Conservation (phyloP, 2,888 invertebrate species). For the Orchesellides sinensis region DNA sequence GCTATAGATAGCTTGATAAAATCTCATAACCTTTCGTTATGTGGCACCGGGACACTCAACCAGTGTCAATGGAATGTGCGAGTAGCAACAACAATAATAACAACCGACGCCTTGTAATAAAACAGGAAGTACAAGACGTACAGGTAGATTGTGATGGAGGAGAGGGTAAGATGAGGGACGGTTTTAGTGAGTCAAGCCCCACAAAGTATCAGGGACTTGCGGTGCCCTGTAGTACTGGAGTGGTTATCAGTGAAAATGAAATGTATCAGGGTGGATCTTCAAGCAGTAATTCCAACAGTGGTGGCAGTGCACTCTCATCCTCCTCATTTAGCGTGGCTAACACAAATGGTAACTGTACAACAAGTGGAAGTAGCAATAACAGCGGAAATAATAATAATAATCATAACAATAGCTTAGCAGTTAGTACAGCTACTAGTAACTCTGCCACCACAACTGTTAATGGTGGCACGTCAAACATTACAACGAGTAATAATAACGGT, state of each 20-base stretch:
- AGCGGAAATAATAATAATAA: too few relatives aligned
- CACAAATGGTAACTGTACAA: too few relatives aligned
- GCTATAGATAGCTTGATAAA: too few relatives aligned
- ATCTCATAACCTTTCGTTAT: constrained; percentile 4
- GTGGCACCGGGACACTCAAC: constrained; percentile 51
- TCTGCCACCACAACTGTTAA: background rate
- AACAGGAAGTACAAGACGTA: constrained; percentile 37
- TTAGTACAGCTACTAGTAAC: background rate
- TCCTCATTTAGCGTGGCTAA: too few relatives aligned
- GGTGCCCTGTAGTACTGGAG: constrained; percentile 16
- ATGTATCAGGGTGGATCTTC: constrained; percentile 50
- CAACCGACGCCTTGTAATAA: constrained; percentile 48
- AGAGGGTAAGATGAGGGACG: background rate
- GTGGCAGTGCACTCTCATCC: constrained; percentile 30
- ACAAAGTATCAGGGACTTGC: background rate
- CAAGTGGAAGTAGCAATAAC: too few relatives aligned
- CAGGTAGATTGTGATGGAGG: constrained; percentile 33
- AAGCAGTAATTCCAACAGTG: constrained; percentile 16
- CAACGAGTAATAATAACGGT: constrained; percentile 39
- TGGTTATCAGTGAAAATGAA: constrained; percentile 54
- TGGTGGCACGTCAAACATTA: background rate
- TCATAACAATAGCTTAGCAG: background rate
- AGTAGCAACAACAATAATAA: constrained; percentile 25
- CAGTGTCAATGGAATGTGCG: constrained; percentile 43
- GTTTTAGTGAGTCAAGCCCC: constrained; percentile 5